These are phyloP conservation scores for Escarpia spicata DNA, from an alignment of 2,888 invertebrate species.

Conservation along the genomic window DNA sequence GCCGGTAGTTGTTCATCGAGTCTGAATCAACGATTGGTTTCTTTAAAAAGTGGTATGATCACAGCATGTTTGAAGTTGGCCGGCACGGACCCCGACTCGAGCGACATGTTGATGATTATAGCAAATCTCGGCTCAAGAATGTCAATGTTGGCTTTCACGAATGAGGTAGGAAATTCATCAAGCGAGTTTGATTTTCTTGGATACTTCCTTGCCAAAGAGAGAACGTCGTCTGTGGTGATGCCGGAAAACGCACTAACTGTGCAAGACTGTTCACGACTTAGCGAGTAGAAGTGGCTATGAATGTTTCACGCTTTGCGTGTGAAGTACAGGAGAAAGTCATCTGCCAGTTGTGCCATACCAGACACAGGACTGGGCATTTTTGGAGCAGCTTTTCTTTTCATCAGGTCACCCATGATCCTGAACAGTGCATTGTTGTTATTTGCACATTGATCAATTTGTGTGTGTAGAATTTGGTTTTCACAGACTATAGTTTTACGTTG, in stretches of 20 bases:
- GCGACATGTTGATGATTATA: too few species aligned
- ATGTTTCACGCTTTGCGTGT: not conserved
- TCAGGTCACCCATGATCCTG: not conserved
- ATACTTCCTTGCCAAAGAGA: not conserved
- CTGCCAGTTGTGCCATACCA: not conserved
- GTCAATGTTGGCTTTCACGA: too few species aligned
- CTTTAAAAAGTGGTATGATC: too few species aligned
- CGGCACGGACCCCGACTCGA: too few species aligned
- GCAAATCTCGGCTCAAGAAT: too few species aligned
- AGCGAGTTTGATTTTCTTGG: too few species aligned
- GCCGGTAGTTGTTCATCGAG: too few species aligned
- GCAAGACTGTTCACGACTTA: not conserved
- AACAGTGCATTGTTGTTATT: not conserved
- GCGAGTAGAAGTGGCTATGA: too few species aligned
- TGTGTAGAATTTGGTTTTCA: not conserved
- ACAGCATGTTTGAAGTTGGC: too few species aligned
- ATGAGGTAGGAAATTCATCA: too few species aligned
- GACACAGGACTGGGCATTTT: not conserved
- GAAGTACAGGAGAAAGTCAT: not conserved
- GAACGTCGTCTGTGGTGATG: not conserved
- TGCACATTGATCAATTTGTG: not conserved
- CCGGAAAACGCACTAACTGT: not conserved
- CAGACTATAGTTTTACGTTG: too few species aligned
- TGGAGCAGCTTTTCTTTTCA: not conserved
- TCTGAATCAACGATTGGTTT: too few species aligned